Evolutionary conservation across 2,888 invertebrate genomes (phyloP).

Genomic region (Dichetophora obliterata): DNA sequence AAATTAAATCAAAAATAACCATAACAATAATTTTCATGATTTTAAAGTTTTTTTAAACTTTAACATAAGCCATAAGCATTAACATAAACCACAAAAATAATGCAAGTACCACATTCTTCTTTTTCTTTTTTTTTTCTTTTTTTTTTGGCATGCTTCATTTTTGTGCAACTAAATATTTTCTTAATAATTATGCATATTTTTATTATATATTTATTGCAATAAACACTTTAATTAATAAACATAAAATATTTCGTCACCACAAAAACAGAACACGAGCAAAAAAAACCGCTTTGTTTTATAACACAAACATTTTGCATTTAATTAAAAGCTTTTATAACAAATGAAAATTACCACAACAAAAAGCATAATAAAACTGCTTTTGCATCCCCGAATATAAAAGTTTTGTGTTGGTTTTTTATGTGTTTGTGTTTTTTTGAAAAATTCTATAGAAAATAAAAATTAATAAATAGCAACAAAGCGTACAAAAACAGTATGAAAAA

Average conservation of each 20-base stretch:
- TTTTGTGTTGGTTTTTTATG: not conserved
- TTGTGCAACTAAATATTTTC: not conserved
- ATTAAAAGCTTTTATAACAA: constrained; percentile 38
- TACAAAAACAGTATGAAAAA: not conserved
- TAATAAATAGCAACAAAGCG: not conserved
- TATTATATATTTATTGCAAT: constrained; percentile 2
- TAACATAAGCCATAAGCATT: not conserved
- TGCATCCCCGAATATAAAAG: constrained; percentile 32
- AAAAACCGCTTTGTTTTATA: not conserved
- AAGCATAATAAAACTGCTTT: constrained; percentile 43
- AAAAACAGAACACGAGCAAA: not conserved
- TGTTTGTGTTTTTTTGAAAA: not conserved
- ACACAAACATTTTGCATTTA: constrained; percentile 43
- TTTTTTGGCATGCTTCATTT: not conserved
- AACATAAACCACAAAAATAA: not conserved
- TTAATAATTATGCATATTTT: not conserved
- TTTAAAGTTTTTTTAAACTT: not conserved
- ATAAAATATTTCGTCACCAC: constrained; percentile 34
- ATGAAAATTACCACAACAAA: constrained; percentile 15
- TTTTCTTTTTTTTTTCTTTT: not conserved
- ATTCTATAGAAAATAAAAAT: not conserved
- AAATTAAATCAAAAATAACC: not conserved
- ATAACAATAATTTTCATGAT: not conserved
- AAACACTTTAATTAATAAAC: constrained; percentile 32
- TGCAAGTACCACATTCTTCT: not conserved